Evolutionary conservation across 2,888 invertebrate species (phyloP).

Genomic region (Phytoseiulus persimilis): DNA sequence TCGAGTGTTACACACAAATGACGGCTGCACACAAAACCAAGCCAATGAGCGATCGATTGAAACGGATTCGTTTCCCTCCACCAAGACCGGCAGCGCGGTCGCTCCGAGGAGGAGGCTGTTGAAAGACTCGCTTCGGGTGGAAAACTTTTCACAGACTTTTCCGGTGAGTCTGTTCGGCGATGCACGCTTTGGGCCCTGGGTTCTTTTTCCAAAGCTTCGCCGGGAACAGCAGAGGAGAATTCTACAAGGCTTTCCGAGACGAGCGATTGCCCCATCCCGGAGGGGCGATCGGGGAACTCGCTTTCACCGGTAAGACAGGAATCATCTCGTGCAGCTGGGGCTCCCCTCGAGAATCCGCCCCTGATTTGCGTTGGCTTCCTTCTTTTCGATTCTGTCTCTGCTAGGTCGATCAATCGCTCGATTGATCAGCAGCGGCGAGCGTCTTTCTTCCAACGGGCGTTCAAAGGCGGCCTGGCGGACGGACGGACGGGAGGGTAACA

Average conservation of each 20-base stretch:
- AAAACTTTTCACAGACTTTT: background rate
- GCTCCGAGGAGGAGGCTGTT: background rate
- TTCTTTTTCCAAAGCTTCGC: too few relatives aligned
- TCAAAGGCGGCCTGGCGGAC: background rate
- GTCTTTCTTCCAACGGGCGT: background rate
- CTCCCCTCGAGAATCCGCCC: background rate
- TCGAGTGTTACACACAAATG: background rate
- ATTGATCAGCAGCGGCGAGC: background rate
- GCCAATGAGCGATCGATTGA: background rate
- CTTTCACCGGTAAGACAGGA: background rate
- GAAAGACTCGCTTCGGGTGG: background rate
- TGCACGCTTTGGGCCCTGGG: too few relatives aligned
- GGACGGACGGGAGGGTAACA: background rate
- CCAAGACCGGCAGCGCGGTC: background rate
- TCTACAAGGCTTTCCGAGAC: too few relatives aligned
- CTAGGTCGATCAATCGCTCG: background rate
- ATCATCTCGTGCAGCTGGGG: background rate
- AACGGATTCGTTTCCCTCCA: background rate
- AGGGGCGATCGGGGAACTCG: too few relatives aligned
- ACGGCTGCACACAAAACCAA: background rate
- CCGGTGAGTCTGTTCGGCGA: background rate
- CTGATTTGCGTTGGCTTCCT: background rate
- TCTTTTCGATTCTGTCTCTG: background rate
- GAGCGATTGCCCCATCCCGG: too few relatives aligned
- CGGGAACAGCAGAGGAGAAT: too few relatives aligned